phyloP scores from a whole-genome alignment of 2,797 vertebrate genomes.

The Sitta carolinensis region DNA sequence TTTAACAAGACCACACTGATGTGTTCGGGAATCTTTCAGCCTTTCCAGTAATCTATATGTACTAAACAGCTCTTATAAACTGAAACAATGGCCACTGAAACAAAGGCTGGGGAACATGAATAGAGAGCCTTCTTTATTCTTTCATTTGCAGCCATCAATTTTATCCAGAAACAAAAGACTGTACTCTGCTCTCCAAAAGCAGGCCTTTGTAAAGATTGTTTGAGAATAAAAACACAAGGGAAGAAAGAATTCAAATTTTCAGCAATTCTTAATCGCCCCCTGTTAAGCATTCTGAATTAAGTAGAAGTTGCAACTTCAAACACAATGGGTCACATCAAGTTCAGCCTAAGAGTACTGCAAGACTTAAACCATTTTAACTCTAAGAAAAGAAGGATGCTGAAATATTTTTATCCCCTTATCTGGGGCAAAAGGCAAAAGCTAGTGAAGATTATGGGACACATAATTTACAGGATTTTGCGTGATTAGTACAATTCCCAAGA shows the following conservation, averaged over 20 bases:
- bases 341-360: constrained; percentile 27
- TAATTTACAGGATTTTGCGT: constrained; percentile 21
- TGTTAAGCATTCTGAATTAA: constrained; percentile 56
- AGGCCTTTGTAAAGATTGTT: constrained; percentile 62
- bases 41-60: constrained; percentile 59
- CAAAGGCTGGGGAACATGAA: constrained; percentile 53
- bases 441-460: not conserved
- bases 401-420: constrained; percentile 46
- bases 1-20: not conserved
- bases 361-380: constrained; percentile 38
- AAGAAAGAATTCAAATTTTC: constrained; percentile 47
- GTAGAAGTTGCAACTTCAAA: constrained; percentile 37
- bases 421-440: constrained; percentile 25
- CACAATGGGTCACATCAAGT: constrained; percentile 55
- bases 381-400: not conserved
- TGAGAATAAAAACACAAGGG: constrained; percentile 56
- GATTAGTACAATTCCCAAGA: constrained; percentile 1
- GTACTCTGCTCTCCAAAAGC: constrained; percentile 60
- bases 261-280: constrained; percentile 30
- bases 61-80: constrained; percentile 55
- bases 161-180: constrained; percentile 66
- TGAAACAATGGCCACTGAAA: constrained; percentile 62
- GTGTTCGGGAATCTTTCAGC: constrained; percentile 39
- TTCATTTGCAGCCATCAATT: constrained; percentile 66
- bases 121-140: constrained; percentile 59